These are phyloP conservation scores for Daphoenositta chrysoptera DNA, from an alignment of 2,113 vertebrate genomes.

Conservation along the genomic window DNA sequence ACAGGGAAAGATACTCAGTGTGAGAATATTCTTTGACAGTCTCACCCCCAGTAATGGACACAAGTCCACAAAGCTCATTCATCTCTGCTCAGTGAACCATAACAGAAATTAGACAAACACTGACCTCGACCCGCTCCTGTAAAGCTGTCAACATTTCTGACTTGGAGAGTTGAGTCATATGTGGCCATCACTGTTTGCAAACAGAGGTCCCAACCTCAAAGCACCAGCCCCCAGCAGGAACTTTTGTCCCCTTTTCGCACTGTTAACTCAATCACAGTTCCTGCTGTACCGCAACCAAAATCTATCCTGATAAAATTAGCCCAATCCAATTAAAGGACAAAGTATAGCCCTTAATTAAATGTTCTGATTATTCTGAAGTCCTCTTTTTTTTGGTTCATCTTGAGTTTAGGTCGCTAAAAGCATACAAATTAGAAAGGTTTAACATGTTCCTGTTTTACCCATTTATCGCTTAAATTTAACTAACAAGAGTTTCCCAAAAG, in stretches of 20 bases:
- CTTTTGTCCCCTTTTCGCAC: neutral
- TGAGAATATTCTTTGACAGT: neutral
- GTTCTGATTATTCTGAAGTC: constrained; percentile 28
- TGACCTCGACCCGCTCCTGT: neutral
- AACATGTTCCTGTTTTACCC: neutral
- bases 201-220: neutral
- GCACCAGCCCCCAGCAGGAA: neutral
- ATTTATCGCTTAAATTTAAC: neutral
- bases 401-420: constrained; percentile 25
- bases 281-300: neutral
- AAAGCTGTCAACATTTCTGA: neutral
- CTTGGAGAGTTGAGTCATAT: neutral
- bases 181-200: neutral
- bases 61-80: neutral
- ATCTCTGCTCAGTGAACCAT: neutral
- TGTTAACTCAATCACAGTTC: neutral
- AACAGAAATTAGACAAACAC: neutral
- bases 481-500: neutral
- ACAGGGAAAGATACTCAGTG: neutral
- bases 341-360: constrained; percentile 53
- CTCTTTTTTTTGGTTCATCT: neutral
- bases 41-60: neutral
- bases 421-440: neutral
- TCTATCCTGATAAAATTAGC: constrained; percentile 61
- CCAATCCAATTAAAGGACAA: constrained; percentile 47